Percentiles rank a stretch among this genome's conserved stretches.
phyloP scores from a whole-genome alignment of 2,113 vertebrate species.

The Recurvirostra avosetta region DNA sequence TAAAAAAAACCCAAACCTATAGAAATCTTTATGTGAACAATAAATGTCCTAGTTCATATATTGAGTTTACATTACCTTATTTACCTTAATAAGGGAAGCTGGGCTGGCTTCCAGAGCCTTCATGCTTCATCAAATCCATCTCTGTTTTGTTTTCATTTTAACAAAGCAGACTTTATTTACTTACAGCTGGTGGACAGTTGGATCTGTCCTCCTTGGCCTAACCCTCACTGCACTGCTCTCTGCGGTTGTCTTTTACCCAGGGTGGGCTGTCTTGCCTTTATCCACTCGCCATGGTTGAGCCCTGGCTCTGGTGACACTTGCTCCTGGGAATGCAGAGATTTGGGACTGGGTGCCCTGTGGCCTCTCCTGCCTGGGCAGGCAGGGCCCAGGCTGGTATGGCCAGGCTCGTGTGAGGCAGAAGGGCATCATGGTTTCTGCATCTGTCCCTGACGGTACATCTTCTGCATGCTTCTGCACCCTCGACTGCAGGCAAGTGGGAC shows the following conservation, averaged over 20 bases:
- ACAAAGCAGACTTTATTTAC: neutral
- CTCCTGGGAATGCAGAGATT: neutral
- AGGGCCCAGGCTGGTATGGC: neutral
- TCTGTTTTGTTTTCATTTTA: neutral
- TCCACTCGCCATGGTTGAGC: neutral
- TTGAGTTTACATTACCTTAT: neutral
- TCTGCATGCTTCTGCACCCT: neutral
- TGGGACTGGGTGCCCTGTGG: neutral
- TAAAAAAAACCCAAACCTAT: neutral
- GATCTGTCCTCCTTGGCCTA: neutral
- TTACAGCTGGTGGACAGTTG: neutral
- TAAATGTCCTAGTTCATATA: neutral
- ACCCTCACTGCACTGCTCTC: neutral
- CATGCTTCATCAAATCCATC: neutral
- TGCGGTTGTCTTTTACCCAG: neutral
- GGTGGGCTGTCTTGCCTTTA: neutral
- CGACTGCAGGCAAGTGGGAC: neutral
- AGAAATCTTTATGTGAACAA: neutral
- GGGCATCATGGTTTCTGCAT: neutral
- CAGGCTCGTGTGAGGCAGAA: neutral
- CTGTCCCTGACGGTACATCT: neutral
- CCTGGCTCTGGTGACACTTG: neutral
- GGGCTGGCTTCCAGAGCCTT: neutral
- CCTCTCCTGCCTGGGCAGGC: neutral
- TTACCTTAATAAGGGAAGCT: neutral